Evolutionary conservation across 2,113 vertebrate genomes (phyloP).

Genomic region (Larimichthys polyactis): DNA sequence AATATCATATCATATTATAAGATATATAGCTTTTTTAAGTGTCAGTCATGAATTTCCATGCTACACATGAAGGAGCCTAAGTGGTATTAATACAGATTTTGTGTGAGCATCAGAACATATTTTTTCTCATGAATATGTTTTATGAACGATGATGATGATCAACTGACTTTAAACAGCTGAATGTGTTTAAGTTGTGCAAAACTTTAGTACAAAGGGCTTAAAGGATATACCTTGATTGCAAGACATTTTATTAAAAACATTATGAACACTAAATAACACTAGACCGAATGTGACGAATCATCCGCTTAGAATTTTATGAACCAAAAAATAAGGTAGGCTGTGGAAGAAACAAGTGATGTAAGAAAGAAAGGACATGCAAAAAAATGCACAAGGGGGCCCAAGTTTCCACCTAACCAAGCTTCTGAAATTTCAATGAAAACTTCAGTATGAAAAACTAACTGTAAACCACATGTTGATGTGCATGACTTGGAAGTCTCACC

Average conservation of each 20-base stretch:
- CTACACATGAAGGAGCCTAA: not conserved
- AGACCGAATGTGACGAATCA: not conserved
- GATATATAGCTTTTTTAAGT: not conserved
- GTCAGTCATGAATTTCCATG: not conserved
- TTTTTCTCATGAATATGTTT: constrained; percentile 12
- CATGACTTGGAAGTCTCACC: constrained; percentile 44
- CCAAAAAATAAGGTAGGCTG: not conserved
- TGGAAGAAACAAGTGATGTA: not conserved
- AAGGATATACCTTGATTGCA: not conserved
- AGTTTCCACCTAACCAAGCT: not conserved
- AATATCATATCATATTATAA: not conserved
- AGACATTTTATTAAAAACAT: not conserved
- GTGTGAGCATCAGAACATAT: not conserved
- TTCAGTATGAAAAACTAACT: constrained; percentile 28
- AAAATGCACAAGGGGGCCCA: not conserved
- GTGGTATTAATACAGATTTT: constrained; percentile 4
- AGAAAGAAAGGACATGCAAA: not conserved
- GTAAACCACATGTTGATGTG: constrained; percentile 38
- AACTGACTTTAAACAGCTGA: constrained; percentile 7
- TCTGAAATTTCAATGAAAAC: constrained; percentile 32
- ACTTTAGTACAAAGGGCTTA: not conserved
- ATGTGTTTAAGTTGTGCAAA: not conserved
- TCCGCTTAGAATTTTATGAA: not conserved
- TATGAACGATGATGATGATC: constrained; percentile 14
- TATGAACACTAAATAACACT: not conserved